Evolutionary conservation across 1,140 invertebrate species (phyloP).

Genomic region (Micrasema longulum): DNA sequence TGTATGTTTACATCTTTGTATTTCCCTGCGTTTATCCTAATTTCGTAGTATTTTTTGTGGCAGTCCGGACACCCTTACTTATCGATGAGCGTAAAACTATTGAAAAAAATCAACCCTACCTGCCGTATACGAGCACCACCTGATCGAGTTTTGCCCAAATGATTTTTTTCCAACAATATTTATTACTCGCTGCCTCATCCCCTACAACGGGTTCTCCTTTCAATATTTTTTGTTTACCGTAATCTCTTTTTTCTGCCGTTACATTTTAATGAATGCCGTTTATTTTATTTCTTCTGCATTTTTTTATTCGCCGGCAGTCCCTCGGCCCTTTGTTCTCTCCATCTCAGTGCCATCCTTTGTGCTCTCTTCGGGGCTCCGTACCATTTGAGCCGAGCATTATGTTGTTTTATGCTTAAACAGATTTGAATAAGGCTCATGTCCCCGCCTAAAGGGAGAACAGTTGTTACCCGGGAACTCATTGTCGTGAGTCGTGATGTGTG

Average conservation of each 20-base stretch:
- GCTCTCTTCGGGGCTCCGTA: conserved; percentile 39
- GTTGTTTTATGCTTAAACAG: conserved; percentile 54
- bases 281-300: conserved; percentile 53
- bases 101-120: conserved; percentile 37
- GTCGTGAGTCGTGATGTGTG: conserved; percentile 17
- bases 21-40: conserved; percentile 15
- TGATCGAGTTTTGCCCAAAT: conserved; percentile 34
- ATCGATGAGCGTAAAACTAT: conserved; percentile 28
- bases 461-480: conserved; percentile 25
- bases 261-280: conserved; percentile 55
- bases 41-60: conserved; percentile 23
- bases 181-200: conserved; percentile 49
- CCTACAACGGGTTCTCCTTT: conserved; percentile 43
- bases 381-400: conserved; percentile 52
- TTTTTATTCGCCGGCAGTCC: conserved; percentile 45
- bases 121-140: conserved; percentile 27
- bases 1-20: background rate
- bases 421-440: conserved; percentile 51
- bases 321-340: conserved; percentile 48
- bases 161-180: conserved; percentile 50
- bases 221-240: conserved; percentile 50
- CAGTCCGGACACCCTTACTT: conserved; percentile 5
- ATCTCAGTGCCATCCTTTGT: conserved; percentile 48
- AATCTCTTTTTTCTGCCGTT: conserved; percentile 53
- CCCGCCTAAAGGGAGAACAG: conserved; percentile 23